Base-by-base conservation (phyloP, 2,888 invertebrate species). In the Synergus japonicus region DNA sequence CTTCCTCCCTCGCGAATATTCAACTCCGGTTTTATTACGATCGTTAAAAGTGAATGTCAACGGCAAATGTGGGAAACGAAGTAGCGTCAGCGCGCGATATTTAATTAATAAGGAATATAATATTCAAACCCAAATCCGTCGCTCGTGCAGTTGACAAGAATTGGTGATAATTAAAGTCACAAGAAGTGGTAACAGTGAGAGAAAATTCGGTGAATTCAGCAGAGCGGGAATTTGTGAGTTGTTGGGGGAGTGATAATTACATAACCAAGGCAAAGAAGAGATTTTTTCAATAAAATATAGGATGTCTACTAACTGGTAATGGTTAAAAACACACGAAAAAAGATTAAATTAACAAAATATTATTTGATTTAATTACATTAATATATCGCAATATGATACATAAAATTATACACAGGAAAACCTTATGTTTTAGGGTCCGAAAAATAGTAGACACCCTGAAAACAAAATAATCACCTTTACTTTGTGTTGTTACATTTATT, bases 61-160 rank as follows among this genome's bases (percentile, higher is more conserved):
- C 54, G n/a, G 15, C 41, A 73, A 73, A 54, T 73, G n/a, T 54
- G 49, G 54, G 73, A 18, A 54, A 73, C 73, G 73, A 73, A 73
- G 54, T 37, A 73, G 73, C 54, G 37, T 37, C 73, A 73, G 54
- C 73, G 73, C 12, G 73, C 8, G 41, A 73, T 73, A 73, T 73
- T 73, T 54, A 73, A 73, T 73, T 73, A 73, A 37, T 37, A 73
- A 54, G 49, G 73, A 73, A 73, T 73, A 73, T 54, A 73, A 73
- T 54, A 73, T 73, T 73, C 73, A 73, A 29, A 54, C 54, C 12
- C 41, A 29, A 73, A 73, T 73, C 37, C 73, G 54, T 73, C 37
- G 37, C 73, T 73, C 54, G 37, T 73, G 54, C 73, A 54, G 49
- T 37, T 15, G 54, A 54, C 54, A 37, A 54, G 73, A 58, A 54